These are phyloP conservation scores for Lasiurus cinereus DNA, from an alignment of 2,113 vertebrate species.

Conservation along the genomic window DNA sequence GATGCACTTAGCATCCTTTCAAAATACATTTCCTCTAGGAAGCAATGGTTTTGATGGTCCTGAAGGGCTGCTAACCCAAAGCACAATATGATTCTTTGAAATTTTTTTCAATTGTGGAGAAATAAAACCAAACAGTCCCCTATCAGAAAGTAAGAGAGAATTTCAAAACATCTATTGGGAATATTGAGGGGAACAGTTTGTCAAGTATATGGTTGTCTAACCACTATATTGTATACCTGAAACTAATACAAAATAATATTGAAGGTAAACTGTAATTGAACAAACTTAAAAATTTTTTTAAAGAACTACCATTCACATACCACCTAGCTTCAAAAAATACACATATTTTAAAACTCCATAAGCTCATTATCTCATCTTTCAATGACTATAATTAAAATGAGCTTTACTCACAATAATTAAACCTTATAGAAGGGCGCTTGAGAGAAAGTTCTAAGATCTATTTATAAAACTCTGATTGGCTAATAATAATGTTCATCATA, in stretches of 20 bases:
- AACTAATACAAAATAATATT: background rate
- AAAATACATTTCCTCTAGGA: conserved; percentile 29
- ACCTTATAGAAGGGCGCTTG: background rate
- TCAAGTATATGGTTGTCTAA: background rate
- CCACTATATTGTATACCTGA: background rate
- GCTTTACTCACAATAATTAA: conserved; percentile 60
- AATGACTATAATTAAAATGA: conserved; percentile 61
- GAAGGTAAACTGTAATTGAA: background rate
- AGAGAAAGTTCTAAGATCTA: conserved; percentile 54
- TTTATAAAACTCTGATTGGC: conserved; percentile 65
- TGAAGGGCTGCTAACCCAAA: background rate
- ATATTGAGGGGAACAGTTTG: background rate
- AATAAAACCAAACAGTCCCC: background rate
- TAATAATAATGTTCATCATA: conserved; percentile 49
- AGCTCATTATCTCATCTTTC: conserved; percentile 62
- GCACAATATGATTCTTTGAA: background rate
- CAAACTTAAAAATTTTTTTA: background rate
- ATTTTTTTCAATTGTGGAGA: background rate
- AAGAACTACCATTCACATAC: background rate
- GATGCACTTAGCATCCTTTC: background rate
- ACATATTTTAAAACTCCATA: conserved; percentile 38
- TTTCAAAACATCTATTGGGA: background rate
- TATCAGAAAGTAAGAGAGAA: conserved; percentile 46
- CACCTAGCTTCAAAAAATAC: background rate
- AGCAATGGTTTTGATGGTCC: conserved; percentile 26